These are phyloP conservation scores for Archips xylosteana DNA, from an alignment of 2,888 invertebrate genomes.

Conservation along the genomic window DNA sequence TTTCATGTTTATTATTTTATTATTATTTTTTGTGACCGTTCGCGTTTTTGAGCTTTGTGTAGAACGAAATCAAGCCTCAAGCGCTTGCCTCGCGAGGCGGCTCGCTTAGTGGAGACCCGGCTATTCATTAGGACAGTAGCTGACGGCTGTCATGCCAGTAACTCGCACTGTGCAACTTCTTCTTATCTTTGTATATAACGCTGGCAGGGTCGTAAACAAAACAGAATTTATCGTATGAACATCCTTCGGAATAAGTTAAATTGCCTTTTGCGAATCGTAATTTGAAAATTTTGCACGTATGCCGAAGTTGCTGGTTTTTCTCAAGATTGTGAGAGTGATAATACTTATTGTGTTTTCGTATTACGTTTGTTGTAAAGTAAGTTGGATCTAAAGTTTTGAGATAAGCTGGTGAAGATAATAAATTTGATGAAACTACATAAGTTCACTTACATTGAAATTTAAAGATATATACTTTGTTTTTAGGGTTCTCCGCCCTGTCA, in stretches of 20 bases:
- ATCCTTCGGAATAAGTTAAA: conserved; percentile 61
- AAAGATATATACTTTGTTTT: neutral
- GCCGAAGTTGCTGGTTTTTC: conserved; percentile 17
- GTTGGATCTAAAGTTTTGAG: neutral
- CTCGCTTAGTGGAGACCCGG: too few species aligned
- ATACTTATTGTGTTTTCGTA: neutral
- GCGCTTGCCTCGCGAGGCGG: too few species aligned
- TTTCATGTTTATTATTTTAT: too few species aligned
- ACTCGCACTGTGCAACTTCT: neutral
- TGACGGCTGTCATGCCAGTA: neutral
- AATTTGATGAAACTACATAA: neutral
- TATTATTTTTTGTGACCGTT: too few species aligned
- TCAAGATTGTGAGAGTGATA: conserved; percentile 5
- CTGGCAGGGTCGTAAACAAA: conserved; percentile 53
- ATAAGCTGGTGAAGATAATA: neutral
- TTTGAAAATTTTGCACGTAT: conserved; percentile 51
- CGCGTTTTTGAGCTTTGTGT: neutral
- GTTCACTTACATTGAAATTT: too few species aligned
- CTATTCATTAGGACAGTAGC: neutral
- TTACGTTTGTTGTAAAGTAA: neutral
- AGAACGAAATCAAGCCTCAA: too few species aligned
- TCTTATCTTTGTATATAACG: conserved; percentile 6
- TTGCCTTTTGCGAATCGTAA: conserved; percentile 58
- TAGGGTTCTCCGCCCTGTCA: too few species aligned
- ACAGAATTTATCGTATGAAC: conserved; percentile 57